Evolutionary conservation across 2,888 invertebrate species (phyloP).

Genomic region (Luperina nickerlii): DNA sequence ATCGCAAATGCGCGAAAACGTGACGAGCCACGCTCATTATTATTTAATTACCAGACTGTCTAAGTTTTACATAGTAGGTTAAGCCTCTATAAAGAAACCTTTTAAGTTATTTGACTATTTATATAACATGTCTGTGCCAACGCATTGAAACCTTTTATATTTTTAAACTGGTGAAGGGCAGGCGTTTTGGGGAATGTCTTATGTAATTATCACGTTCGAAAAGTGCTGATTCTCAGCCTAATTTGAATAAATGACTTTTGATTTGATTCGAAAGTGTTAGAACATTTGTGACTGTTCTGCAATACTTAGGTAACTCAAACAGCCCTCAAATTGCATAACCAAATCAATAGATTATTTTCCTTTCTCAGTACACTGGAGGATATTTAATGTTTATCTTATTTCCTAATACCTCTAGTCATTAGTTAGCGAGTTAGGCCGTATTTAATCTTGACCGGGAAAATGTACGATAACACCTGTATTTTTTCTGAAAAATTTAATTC

Average conservation of each 20-base stretch:
- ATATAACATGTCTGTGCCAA: neutral
- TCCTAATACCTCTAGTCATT: neutral
- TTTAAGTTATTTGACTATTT: constrained; percentile 3
- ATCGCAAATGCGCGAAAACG: neutral
- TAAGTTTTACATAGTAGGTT: constrained; percentile 13
- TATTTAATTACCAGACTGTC: constrained; percentile 6
- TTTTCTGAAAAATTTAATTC: neutral
- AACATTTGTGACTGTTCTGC: neutral
- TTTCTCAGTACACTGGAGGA: neutral
- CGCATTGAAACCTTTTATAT: constrained; percentile 9
- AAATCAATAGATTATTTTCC: neutral
- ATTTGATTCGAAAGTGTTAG: neutral
- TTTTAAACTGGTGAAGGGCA: neutral
- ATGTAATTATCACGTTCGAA: neutral
- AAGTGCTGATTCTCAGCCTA: neutral
- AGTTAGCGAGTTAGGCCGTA: neutral
- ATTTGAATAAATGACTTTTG: neutral
- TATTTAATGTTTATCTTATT: neutral
- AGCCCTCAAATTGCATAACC: neutral
- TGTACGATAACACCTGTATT: neutral
- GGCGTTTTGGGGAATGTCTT: neutral
- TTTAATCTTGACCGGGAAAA: neutral
- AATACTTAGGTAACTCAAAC: neutral
- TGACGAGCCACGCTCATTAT: neutral
- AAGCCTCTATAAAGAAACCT: constrained; percentile 26